These are phyloP conservation scores for Ectropis crepuscularia DNA, from an alignment of 2,888 invertebrate species.

Conservation along the genomic window DNA sequence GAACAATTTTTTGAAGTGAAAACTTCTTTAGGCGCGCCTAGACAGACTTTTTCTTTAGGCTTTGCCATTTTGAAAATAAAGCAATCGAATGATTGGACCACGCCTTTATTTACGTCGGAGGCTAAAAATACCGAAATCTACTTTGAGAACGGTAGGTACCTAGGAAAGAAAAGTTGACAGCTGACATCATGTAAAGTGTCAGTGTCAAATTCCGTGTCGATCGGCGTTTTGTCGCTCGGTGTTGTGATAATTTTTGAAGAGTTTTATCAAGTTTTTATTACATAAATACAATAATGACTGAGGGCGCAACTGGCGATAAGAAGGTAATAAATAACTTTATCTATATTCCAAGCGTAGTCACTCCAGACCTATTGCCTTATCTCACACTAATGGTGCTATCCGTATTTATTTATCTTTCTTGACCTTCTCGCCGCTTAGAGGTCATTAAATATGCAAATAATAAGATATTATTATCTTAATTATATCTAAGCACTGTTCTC, in stretches of 20 bases:
- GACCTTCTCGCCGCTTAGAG: slow-evolving; percentile 70
- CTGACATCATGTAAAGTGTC: slow-evolving; percentile 25
- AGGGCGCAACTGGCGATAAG: slow-evolving; percentile 66
- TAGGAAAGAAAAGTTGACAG: slow-evolving; percentile 30
- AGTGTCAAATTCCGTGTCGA: slow-evolving; percentile 35
- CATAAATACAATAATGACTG: slow-evolving; percentile 63
- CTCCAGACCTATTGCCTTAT: slow-evolving; percentile 31
- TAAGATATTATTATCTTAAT: slow-evolving; percentile 26
- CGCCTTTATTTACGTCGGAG: too few species aligned
- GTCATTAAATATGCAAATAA: slow-evolving; percentile 52
- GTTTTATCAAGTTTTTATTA: slow-evolving; percentile 46
- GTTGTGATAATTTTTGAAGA: slow-evolving; percentile 41
- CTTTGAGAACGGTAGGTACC: too few species aligned
- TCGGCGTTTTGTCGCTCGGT: slow-evolving; percentile 5
- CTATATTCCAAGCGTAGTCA: slow-evolving; percentile 48
- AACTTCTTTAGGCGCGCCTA: too few species aligned
- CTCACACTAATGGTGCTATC: slow-evolving; percentile 43
- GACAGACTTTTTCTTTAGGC: too few species aligned
- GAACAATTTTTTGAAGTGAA: too few species aligned
- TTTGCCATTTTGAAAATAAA: too few species aligned
- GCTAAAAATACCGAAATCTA: too few species aligned
- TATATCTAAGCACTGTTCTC: slow-evolving; percentile 9
- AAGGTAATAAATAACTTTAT: slow-evolving; percentile 70
- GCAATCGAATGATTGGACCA: too few species aligned
- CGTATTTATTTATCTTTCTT: slow-evolving; percentile 60